Evolutionary conservation across 2,888 invertebrate species (phyloP).

Genomic region (Drosophila niveifrons): DNA sequence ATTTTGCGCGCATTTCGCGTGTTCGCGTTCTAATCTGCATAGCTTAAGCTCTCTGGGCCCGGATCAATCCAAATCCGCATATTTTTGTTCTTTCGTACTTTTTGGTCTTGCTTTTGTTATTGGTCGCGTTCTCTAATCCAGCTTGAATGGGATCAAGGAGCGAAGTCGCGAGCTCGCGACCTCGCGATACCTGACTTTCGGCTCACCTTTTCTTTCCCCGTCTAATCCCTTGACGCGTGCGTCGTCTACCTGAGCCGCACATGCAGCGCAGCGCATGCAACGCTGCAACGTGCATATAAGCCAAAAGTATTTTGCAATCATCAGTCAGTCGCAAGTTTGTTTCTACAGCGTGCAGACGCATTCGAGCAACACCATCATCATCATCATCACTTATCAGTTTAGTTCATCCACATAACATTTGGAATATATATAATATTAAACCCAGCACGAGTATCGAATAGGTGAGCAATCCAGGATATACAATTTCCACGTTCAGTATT

Average conservation of each 20-base stretch:
- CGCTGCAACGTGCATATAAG: constrained; percentile 60
- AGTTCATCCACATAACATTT: constrained; percentile 43
- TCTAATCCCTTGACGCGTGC: constrained; percentile 77
- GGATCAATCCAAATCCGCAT: constrained; percentile 72
- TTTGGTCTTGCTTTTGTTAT: constrained; percentile 22
- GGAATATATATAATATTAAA: constrained; percentile 43
- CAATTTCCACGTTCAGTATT: not conserved
- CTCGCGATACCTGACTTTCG: constrained; percentile 67
- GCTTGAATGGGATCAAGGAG: constrained; percentile 74
- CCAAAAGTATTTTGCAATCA: constrained; percentile 36
- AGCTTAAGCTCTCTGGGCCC: constrained; percentile 66
- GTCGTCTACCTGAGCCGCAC: constrained; percentile 38
- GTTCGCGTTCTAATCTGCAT: constrained; percentile 67
- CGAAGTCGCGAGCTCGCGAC: constrained; percentile 56
- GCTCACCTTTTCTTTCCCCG: constrained; percentile 52
- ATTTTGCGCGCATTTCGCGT: constrained; percentile 11
- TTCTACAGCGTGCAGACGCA: constrained; percentile 50
- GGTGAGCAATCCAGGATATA: constrained; percentile 43
- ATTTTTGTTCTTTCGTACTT: constrained; percentile 25
- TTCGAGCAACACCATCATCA: constrained; percentile 9
- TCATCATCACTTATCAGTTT: not conserved
- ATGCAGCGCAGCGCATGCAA: constrained; percentile 9
- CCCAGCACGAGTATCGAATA: constrained; percentile 32
- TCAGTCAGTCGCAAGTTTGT: constrained; percentile 60
- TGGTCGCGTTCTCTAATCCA: constrained; percentile 60